Percentiles rank a stretch among this genome's conserved stretches.
phyloP scores from a whole-genome alignment of 2,113 vertebrate species.

The Microcebus jonahi region DNA sequence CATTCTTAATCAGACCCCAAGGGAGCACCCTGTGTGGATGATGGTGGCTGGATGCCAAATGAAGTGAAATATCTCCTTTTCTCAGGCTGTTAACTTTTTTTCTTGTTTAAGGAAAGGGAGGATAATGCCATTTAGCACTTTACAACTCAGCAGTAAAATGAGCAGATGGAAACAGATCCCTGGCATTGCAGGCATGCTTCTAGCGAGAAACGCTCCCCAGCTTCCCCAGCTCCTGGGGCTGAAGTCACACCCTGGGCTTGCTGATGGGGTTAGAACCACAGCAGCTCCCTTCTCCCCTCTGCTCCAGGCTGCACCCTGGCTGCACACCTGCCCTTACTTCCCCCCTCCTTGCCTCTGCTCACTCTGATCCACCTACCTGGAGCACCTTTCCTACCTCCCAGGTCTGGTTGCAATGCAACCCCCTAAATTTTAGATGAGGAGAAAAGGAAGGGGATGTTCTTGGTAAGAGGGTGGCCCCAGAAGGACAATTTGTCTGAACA shows the following conservation, averaged over 20 bases:
- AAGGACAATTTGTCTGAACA: not conserved
- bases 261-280: not conserved
- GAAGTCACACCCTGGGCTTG: not conserved
- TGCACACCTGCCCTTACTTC: not conserved
- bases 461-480: not conserved
- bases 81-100: conserved; percentile 65
- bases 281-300: not conserved
- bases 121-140: conserved; percentile 72
- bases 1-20: not conserved
- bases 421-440: not conserved
- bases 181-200: not conserved
- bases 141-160: conserved; percentile 69
- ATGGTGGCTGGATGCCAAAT: conserved; percentile 63
- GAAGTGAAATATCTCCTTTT: conserved; percentile 72
- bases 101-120: conserved; percentile 71
- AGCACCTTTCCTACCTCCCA: not conserved
- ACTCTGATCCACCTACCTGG: not conserved
- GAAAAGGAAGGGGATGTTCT: not conserved
- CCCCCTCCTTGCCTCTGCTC: not conserved
- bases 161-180: conserved; percentile 68
- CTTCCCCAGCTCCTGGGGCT: not conserved
- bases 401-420: not conserved
- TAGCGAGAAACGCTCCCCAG: not conserved
- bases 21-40: conserved; percentile 16
- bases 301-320: not conserved